Base-by-base conservation (phyloP, 2,113 vertebrate species). In the Puntigrus tetrazona region DNA sequence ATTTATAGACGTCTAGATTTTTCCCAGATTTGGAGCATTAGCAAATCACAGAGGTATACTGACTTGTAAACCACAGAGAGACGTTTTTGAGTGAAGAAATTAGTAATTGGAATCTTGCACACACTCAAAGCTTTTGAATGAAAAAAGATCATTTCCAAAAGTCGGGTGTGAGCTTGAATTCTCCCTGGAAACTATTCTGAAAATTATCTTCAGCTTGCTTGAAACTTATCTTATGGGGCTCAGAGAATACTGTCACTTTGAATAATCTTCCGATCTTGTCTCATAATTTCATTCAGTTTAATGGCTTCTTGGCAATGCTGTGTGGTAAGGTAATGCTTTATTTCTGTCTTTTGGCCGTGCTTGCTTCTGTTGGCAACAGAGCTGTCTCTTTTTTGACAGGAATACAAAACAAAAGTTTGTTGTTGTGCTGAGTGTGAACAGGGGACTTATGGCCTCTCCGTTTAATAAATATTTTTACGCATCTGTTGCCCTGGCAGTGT, bases 201-300 rank as follows among this genome's bases (percentile, higher is more conserved):
- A 47, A 67, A 47, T 67, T 1, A 29, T 67, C 41, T 65, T 47
- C 38, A 22, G 38, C 78, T 80, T 47, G 36, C 38, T 31, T 65
- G 41, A 80, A 65, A 67, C 36, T 18, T 65, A 80, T 65, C 25
- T 63, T 31, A 80, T 80, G 78, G 41, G 25, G 25, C 25, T 47
- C n/a, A 22, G 57, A 47, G 61, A 50, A 67, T 45, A 50, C 59
- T 81, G 59, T 81, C 78, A 67, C 59, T 65, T 81, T 81, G 78
- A 81, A 81, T 63, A 79, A 43, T 81, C 38, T 67, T 81, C 16
- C 41, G 29, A 67, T 67, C 78, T 81, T 47, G 18, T 65, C n/a
- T 80, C 41, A 80, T 80, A 22, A 67, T 80, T 67, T 81, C 18
- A 81, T 81, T 47, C 59, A 80, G 25, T 80, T 81, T 47, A 47